Percentiles rank a stretch among this genome's conserved stretches.
These are phyloP conservation scores for Lutraria rhynchaena DNA, from an alignment of 1,140 invertebrate species.

Conservation along the genomic window DNA sequence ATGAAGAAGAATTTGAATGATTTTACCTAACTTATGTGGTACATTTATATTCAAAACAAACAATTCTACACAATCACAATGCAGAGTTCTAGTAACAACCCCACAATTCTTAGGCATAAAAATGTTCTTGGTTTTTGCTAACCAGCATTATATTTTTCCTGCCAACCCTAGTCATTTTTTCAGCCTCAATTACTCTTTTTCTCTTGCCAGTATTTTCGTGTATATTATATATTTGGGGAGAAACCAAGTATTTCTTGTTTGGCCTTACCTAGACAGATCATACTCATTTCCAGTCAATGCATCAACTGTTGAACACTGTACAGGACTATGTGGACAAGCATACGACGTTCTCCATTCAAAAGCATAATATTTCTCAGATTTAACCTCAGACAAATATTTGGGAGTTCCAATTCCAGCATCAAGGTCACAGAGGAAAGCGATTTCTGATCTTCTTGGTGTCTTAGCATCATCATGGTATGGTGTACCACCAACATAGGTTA, in stretches of 20 bases:
- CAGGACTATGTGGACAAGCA: conserved; percentile 75
- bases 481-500: conserved; percentile 78
- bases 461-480: conserved; percentile 69
- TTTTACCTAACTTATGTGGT: too few relatives aligned
- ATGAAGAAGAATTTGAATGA: too few relatives aligned
- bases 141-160: not conserved
- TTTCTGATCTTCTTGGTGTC: conserved; percentile 74
- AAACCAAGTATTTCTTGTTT: not conserved
- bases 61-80: too few relatives aligned
- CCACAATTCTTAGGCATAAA: too few relatives aligned
- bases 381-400: conserved; percentile 71
- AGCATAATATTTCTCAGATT: conserved; percentile 70
- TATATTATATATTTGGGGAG: too few relatives aligned
- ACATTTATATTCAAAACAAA: too few relatives aligned
- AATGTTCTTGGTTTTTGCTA: not conserved
- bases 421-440: conserved; percentile 80
- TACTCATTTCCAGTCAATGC: conserved; percentile 70
- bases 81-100: too few relatives aligned
- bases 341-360: conserved; percentile 81
- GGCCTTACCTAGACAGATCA: conserved; percentile 77
- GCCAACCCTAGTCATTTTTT: not conserved
- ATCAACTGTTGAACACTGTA: conserved; percentile 78
- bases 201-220: not conserved
- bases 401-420: conserved; percentile 75
- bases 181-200: not conserved